Conservation (phyloP, 2,797 vertebrate species). For the Nyctalus aviator region DNA sequence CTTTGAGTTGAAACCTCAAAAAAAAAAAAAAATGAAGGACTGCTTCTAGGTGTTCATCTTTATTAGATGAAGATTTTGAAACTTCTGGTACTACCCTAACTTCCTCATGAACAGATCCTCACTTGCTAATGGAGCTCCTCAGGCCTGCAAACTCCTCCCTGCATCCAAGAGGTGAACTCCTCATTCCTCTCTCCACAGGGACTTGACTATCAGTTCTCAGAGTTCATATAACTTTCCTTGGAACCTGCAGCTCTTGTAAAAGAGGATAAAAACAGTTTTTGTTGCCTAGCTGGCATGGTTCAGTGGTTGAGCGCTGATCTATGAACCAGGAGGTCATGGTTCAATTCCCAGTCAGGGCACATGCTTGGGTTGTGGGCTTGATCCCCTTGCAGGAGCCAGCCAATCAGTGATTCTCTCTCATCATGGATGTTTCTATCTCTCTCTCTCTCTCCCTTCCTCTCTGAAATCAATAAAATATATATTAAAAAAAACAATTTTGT, state of each 20-base stretch:
- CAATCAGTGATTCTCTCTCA: not conserved
- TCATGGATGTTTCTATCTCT: not conserved
- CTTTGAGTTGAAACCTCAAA: not conserved
- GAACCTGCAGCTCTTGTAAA: not conserved
- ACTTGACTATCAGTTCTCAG: not conserved
- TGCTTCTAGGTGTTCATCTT: not conserved
- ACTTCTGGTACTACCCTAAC: not conserved
- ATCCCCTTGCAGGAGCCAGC: not conserved
- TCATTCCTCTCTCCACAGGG: not conserved
- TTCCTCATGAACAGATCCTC: not conserved
- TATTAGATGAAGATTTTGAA: slow-evolving; percentile 29
- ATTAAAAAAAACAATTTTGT: not conserved
- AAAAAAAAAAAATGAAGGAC: not conserved
- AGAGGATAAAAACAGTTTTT: not conserved
- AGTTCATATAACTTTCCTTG: not conserved
- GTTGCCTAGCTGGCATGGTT: not conserved
- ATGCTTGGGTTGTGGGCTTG: not conserved
- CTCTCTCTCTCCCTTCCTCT: not conserved
- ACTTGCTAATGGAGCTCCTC: not conserved
- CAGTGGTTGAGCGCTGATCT: not conserved
- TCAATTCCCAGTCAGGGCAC: not conserved
- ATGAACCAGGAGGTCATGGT: not conserved
- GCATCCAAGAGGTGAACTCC: not conserved
- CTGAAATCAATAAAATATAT: not conserved
- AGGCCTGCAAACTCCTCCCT: no score